Evolutionary conservation across 2,113 vertebrate genomes (phyloP).

Genomic region (Rutilus rutilus): DNA sequence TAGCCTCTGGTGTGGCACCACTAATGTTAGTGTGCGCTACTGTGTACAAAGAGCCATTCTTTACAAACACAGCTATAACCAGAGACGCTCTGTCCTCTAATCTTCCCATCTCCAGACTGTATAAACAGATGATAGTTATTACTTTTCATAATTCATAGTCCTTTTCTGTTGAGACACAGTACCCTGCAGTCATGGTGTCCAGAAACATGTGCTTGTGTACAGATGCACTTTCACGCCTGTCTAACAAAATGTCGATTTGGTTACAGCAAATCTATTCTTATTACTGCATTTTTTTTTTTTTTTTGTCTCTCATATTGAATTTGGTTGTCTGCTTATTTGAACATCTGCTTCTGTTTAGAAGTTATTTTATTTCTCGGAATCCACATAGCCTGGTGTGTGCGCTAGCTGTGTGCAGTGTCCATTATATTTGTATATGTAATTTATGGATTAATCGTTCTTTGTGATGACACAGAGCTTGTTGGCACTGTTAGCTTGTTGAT

Average conservation of each 20-base stretch:
- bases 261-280: conserved; percentile 25
- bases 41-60: conserved; percentile 53
- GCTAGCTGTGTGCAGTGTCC: conserved; percentile 1
- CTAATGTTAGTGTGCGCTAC: conserved; percentile 49
- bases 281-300: not conserved
- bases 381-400: not conserved
- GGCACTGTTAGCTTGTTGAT: conserved; percentile 31
- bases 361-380: not conserved
- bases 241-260: not conserved
- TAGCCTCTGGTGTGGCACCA: conserved; percentile 56
- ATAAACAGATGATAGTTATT: conserved; percentile 52
- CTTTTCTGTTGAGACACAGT: conserved; percentile 22
- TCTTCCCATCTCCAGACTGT: conserved; percentile 54
- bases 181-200: conserved; percentile 13
- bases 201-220: conserved; percentile 29
- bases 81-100: conserved; percentile 45
- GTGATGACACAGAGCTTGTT: conserved; percentile 7
- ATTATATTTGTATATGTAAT: not conserved
- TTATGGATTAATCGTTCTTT: conserved; percentile 28
- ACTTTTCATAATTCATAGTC: conserved; percentile 47
- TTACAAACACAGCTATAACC: conserved; percentile 40
- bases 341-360: not conserved
- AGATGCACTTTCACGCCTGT: conserved; percentile 25
- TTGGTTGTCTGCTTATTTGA: not conserved
- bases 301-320: not conserved